Conservation (phyloP, 2,797 vertebrate species). For the Sternarchorhynchus goeldii region DNA sequence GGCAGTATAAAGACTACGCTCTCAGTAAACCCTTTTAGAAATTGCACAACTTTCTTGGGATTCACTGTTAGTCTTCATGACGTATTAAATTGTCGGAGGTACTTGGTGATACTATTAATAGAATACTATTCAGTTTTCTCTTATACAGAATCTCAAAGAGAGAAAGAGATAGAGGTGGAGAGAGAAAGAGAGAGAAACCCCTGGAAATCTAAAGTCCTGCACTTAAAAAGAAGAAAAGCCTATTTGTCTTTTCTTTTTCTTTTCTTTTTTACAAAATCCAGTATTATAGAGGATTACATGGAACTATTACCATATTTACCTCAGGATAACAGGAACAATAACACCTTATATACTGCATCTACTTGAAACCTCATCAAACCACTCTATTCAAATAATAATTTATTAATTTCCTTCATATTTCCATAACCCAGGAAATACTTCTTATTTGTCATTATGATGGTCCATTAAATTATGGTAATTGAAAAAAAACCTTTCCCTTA, state of each 20-base stretch:
- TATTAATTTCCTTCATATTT: not conserved
- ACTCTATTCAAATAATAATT: not conserved
- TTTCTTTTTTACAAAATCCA: slow-evolving; percentile 51
- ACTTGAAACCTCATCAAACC: not conserved
- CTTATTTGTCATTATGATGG: slow-evolving; percentile 39
- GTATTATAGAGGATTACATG: slow-evolving; percentile 47
- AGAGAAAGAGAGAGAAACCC: slow-evolving; percentile 52
- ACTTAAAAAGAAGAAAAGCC: slow-evolving; percentile 50
- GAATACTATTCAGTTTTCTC: slow-evolving; percentile 76
- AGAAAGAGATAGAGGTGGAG: slow-evolving; percentile 20
- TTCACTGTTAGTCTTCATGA: slow-evolving; percentile 78
- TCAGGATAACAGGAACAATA: slow-evolving; percentile 42
- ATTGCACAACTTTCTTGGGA: slow-evolving; percentile 67
- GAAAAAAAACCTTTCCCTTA: not conserved
- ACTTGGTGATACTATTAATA: slow-evolving; percentile 77
- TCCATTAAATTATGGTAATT: slow-evolving; percentile 19
- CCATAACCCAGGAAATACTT: slow-evolving; percentile 23
- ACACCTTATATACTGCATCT: slow-evolving; percentile 37
- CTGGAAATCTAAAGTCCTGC: slow-evolving; percentile 44
- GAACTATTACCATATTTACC: slow-evolving; percentile 47
- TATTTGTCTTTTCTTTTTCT: not conserved
- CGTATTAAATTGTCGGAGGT: slow-evolving; percentile 78
- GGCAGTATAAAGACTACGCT: slow-evolving; percentile 49
- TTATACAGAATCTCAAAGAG: slow-evolving; percentile 68
- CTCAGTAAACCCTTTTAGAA: slow-evolving; percentile 46